phyloP scores from a whole-genome alignment of 2,888 invertebrate genomes.

The Trichacis sp. region DNA sequence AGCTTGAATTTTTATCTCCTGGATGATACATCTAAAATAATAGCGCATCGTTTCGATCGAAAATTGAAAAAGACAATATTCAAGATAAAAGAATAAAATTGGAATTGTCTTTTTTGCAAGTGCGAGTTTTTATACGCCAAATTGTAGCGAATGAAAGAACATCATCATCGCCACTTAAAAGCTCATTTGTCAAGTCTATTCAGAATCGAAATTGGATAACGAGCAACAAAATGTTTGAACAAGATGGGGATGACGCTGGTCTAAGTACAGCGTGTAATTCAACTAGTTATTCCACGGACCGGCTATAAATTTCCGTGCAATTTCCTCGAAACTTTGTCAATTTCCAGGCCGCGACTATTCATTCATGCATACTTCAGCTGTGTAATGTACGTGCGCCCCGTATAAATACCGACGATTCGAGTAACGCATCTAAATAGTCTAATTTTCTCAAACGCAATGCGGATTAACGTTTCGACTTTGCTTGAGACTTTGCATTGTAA shows the following conservation, averaged over 20 bases:
- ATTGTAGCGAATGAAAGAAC: too few species aligned
- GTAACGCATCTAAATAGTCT: constrained; percentile 24
- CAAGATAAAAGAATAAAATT: too few species aligned
- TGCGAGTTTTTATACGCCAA: too few species aligned
- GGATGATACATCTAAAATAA: too few species aligned
- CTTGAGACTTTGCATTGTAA: too few species aligned
- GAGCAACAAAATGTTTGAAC: constrained; percentile 33
- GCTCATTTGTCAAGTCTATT: constrained; percentile 2
- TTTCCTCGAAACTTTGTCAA: constrained; percentile 64
- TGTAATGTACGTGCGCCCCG: constrained; percentile 5
- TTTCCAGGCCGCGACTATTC: constrained; percentile 51
- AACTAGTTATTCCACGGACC: constrained; percentile 49
- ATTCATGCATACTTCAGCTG: constrained; percentile 30
- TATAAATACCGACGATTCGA: constrained; percentile 14
- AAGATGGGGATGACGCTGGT: constrained; percentile 23
- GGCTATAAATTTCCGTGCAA: constrained; percentile 62
- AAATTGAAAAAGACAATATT: too few species aligned
- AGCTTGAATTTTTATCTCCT: too few species aligned
- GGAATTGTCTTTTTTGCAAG: too few species aligned
- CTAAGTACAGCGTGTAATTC: constrained; percentile 28
- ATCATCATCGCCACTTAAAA: neutral
- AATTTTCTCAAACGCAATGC: constrained; percentile 26
- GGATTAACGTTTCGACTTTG: too few species aligned
- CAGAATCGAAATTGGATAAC: constrained; percentile 38
- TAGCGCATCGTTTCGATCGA: too few species aligned